A percentile compares a stretch with the other conserved stretches of the same genome.
Conservation (phyloP, 1,140 invertebrate species). For the Bathynomus jamesi region DNA sequence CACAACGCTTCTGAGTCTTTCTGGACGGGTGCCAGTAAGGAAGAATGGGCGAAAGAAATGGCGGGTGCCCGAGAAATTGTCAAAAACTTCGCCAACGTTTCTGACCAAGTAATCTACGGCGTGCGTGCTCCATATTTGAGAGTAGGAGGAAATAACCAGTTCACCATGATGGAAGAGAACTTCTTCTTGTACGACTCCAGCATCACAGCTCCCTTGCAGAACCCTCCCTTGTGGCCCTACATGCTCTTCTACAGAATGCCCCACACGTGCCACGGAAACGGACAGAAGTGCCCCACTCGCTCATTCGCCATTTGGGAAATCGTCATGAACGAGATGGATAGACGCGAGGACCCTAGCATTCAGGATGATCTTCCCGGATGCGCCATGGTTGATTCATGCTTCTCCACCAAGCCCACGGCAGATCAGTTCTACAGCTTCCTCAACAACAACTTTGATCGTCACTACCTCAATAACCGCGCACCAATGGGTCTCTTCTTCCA, state of each 20-base stretch:
- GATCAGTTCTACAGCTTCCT: constrained; percentile 94
- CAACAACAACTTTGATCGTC: constrained; percentile 90
- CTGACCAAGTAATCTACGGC: constrained; percentile 88
- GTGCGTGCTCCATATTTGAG: constrained; percentile 85
- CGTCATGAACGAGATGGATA: constrained; percentile 93
- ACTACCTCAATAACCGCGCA: constrained; percentile 88
- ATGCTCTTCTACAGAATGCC: constrained; percentile 97
- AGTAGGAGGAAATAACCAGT: constrained; percentile 92
- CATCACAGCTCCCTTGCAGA: constrained; percentile 83
- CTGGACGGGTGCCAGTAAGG: constrained; percentile 86
- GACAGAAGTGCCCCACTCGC: constrained; percentile 84
- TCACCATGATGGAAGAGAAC: constrained; percentile 96
- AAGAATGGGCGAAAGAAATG: constrained; percentile 95
- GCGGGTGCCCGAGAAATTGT: constrained; percentile 86
- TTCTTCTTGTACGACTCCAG: constrained; percentile 92
- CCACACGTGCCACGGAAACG: constrained; percentile 84
- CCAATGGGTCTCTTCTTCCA: constrained; percentile 92
- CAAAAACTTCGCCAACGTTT: constrained; percentile 86
- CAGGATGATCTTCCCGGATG: constrained; percentile 88
- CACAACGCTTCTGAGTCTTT: constrained; percentile 88
- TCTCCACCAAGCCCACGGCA: constrained; percentile 78
- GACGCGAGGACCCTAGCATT: constrained; percentile 80
- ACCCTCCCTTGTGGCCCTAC: constrained; percentile 92
- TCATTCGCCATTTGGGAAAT: constrained; percentile 90
- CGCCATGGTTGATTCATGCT: constrained; percentile 91